These are phyloP conservation scores for Apomyelois bistriatella DNA, from an alignment of 2,888 invertebrate genomes.

Conservation along the genomic window DNA sequence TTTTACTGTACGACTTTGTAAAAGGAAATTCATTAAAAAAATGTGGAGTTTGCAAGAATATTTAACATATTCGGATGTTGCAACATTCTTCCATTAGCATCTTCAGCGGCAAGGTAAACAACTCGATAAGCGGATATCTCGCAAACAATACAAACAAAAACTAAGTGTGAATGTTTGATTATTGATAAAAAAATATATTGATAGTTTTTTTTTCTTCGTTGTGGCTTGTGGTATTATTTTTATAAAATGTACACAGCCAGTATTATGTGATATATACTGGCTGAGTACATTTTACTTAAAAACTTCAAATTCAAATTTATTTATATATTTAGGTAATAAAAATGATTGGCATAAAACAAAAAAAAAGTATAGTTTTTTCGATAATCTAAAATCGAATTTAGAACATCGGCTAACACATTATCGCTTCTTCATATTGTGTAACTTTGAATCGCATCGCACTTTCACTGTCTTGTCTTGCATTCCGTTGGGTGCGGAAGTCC, in stretches of 20 bases:
- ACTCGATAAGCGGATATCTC: slow-evolving; percentile 13
- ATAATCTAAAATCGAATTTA: not conserved
- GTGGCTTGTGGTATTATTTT: too few species aligned
- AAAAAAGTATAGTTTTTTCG: not conserved
- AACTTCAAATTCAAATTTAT: too few species aligned
- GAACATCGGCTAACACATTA: slow-evolving; percentile 1
- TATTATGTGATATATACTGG: too few species aligned
- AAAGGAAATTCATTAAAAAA: too few species aligned
- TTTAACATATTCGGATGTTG: slow-evolving; percentile 16
- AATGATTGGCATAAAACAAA: too few species aligned
- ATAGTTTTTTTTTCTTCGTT: too few species aligned
- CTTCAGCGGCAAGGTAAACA: slow-evolving; percentile 28
- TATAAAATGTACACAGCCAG: not conserved
- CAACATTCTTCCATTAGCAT: slow-evolving; percentile 29
- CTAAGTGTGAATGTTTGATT: not conserved
- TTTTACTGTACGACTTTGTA: too few species aligned
- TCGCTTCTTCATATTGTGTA: slow-evolving; percentile 30
- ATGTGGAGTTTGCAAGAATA: not conserved
- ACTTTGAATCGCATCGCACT: slow-evolving; percentile 31
- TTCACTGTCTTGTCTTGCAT: slow-evolving; percentile 38
- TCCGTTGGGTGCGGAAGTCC: slow-evolving; percentile 43
- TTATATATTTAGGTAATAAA: too few species aligned
- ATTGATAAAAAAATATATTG: not conserved
- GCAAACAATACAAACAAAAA: slow-evolving; percentile 7
- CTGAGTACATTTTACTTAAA: too few species aligned